Base-by-base conservation (phyloP, 1,140 invertebrate species). In the Planococcus citri region DNA sequence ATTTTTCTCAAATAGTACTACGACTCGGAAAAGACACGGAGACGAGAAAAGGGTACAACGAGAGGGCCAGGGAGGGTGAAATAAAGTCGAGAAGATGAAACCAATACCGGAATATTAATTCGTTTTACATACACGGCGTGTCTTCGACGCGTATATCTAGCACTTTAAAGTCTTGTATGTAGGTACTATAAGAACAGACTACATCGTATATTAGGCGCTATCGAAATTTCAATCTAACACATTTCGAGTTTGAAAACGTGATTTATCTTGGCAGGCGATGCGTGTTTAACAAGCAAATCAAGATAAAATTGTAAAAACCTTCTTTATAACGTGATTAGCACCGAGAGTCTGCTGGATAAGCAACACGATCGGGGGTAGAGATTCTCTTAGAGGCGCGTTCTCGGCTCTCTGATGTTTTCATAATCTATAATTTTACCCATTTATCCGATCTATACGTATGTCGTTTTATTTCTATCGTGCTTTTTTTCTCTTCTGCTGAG, bases 231-330 rank as follows among this genome's bases (percentile, higher is more conserved):
- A 51, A 51, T 51, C 41, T 51, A 51, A 51, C 41, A 51, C 41
- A 51, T 51, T 51, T 51, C 41, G n/a, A 51, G 41, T 51, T 51
- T 51, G 41, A 51, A 51, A 51, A 51, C 41, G 41, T 51, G 41
- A 51, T 51, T 51, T 51, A 51, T 51, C 41, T 51, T 17, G 41
- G 41, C 41, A 51, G 41, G 41, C 41, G 41, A 51, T 51, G 41
- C 41, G 41, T 51, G 41, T 51, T 51, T 51, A 51, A 51, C 41
- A 51, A 51, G 41, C 41, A n/a, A 20, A 51, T 51, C 41, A 51
- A 51, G 41, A 51, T 51, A 51, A 51, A 51, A 51, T 51, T 51
- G 41, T 51, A 51, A 51, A 51, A 51, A 51, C 41, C 41, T 51
- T 51, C 41, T 51, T 51, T 51, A 51, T 51, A 51, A 20, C 41